Conservation (phyloP, 2,113 vertebrate species). For the Origma solitaria region DNA sequence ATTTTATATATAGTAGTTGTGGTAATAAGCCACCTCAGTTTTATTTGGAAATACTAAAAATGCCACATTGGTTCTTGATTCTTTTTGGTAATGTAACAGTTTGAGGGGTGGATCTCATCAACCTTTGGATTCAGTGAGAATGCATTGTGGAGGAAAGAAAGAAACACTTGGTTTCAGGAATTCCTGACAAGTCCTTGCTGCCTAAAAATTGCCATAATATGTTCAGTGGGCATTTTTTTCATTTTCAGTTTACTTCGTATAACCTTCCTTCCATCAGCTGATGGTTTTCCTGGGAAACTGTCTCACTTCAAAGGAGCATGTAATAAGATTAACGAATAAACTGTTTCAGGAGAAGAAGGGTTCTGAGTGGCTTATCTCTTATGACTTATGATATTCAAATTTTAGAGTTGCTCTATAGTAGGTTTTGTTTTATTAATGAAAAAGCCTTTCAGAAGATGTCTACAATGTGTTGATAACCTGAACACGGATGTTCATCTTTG, state of each 20-base stretch:
- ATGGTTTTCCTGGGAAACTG: not conserved
- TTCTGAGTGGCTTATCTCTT: not conserved
- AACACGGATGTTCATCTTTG: not conserved
- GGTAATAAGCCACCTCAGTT: not conserved
- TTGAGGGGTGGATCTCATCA: not conserved
- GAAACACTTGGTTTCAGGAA: not conserved
- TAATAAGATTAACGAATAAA: not conserved
- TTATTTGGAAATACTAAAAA: not conserved
- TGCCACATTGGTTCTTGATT: not conserved
- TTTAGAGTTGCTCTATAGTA: not conserved
- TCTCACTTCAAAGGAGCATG: not conserved
- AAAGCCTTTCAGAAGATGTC: not conserved
- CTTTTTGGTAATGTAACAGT: not conserved
- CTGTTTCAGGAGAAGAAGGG: not conserved
- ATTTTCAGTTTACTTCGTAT: not conserved
- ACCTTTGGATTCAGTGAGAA: not conserved
- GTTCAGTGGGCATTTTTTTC: not conserved
- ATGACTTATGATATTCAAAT: not conserved
- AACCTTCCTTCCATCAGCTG: not conserved
- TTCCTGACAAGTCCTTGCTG: not conserved
- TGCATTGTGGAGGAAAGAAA: not conserved
- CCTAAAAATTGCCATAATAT: not conserved
- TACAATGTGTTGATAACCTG: not conserved
- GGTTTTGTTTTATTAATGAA: not conserved
- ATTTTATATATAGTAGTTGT: not conserved